Base-by-base conservation (phyloP, 2,888 invertebrate species). In the Epinotia nisella region DNA sequence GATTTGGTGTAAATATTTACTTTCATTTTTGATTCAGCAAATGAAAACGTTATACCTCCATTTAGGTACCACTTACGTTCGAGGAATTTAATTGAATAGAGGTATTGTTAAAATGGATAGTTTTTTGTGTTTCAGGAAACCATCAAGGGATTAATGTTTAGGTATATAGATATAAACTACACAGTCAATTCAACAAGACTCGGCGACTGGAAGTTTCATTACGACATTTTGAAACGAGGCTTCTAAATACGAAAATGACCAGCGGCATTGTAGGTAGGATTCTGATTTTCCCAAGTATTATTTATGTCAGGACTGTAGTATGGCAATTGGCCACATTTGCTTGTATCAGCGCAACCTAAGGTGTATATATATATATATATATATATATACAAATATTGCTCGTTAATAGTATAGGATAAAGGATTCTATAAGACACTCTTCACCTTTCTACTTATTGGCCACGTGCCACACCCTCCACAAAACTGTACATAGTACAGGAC, bases 1-100 rank as follows among this genome's bases (percentile, higher is more conserved):
- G 55, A 71, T 67, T 59, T 72, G 67, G 45, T 67, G 55, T 55
- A 41, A 67, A 71, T 19, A 41, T 55, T 55, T 66, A 53, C 17
- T 35, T 35, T 45, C 24, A 56, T 41, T 58, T 29, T 51, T n/a
- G 21, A 61, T 72, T 67, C 21, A 17, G 9, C n/a, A 62, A 61
- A 49, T 24, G 39, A 35, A 58, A 58, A 58, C 5, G 19, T 13
- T 19, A 29, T 61, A 45, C 51, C 51, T 15, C 17, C 15, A 17
- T 21, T 41, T 41, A 45, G n/a, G n/a, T n/a, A n/a, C n/a, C n/a
- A n/a, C n/a, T n/a, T n/a, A n/a, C 13, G 24, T 35, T 59, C 13
- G 15, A 45, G 13, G 45, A 11, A 10, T 41, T 19, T 7, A 19
- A 19, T 13, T 41, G 9, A 60, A 41, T 61, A 21, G 21, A 41